phyloP scores from a whole-genome alignment of 2,113 vertebrate species.

The Sitta europaea region DNA sequence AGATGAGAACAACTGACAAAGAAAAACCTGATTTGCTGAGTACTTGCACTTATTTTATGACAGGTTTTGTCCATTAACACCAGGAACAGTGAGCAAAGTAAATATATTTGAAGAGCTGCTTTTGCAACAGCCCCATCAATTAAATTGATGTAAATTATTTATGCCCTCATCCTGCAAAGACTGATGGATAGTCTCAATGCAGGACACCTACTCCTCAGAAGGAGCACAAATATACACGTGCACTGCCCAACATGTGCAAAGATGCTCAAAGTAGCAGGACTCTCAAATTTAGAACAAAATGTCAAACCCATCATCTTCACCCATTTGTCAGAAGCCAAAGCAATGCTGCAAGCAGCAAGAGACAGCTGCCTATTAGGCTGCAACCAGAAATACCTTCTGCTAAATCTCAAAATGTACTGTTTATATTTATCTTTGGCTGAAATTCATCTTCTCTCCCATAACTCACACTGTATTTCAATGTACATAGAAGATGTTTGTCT shows the following conservation, averaged over 20 bases:
- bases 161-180: background rate
- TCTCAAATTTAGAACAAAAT: background rate
- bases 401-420: background rate
- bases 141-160: background rate
- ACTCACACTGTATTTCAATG: background rate
- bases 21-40: background rate
- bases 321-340: background rate
- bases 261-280: background rate
- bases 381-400: constrained; percentile 21
- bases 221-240: background rate
- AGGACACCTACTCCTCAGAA: background rate
- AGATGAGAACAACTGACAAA: background rate
- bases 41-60: background rate
- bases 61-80: background rate
- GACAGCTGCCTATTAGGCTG: constrained; percentile 9
- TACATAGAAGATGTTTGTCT: background rate
- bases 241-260: background rate
- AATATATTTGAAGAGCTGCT: background rate
- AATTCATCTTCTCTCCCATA: background rate
- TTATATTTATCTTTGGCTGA: constrained; percentile 44
- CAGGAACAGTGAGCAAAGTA: background rate
- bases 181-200: background rate
- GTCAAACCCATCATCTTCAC: background rate
- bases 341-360: background rate
- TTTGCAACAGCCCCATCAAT: background rate